Percentiles rank a stretch among this genome's conserved stretches.
phyloP scores from a whole-genome alignment of 2,797 vertebrate species.

The Acanthurus lineatus region DNA sequence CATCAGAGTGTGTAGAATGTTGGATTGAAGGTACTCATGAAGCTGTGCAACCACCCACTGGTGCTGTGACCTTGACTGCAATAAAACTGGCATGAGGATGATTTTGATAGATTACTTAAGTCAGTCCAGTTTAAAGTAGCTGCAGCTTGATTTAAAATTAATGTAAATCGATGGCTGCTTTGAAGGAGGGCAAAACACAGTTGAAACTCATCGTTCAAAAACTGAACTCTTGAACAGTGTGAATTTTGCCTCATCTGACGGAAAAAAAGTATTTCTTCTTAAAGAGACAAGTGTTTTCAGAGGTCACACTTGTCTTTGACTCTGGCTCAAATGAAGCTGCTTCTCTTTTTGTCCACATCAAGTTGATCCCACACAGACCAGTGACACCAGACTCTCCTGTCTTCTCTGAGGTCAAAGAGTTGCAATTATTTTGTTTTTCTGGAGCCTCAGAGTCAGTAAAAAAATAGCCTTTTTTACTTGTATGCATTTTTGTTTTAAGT shows the following conservation, averaged over 20 bases:
- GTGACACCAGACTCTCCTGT: neutral
- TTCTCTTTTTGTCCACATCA: neutral
- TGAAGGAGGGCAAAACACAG: constrained; percentile 2
- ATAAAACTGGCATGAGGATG: constrained; percentile 38
- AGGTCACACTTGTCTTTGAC: neutral
- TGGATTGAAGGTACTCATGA: constrained; percentile 19
- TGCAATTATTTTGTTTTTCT: neutral
- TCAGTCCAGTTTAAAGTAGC: constrained; percentile 20
- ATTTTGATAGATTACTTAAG: constrained; percentile 45
- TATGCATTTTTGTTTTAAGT: neutral
- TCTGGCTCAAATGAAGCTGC: neutral
- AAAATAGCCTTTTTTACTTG: neutral
- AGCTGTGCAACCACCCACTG: constrained; percentile 2
- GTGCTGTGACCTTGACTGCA: constrained; percentile 38
- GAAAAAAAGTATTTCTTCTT: neutral
- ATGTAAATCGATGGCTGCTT: neutral
- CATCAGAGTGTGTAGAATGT: constrained; percentile 10
- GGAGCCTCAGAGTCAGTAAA: neutral
- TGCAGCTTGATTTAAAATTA: constrained; percentile 24
- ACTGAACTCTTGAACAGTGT: neutral
- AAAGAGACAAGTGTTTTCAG: constrained; percentile 26
- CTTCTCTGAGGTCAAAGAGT: neutral
- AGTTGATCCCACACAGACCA: constrained; percentile 22
- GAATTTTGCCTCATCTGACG: neutral
- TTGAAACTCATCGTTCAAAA: neutral